These are phyloP conservation scores for Xenentodon cancila DNA, from an alignment of 2,797 vertebrate species.

Conservation along the genomic window DNA sequence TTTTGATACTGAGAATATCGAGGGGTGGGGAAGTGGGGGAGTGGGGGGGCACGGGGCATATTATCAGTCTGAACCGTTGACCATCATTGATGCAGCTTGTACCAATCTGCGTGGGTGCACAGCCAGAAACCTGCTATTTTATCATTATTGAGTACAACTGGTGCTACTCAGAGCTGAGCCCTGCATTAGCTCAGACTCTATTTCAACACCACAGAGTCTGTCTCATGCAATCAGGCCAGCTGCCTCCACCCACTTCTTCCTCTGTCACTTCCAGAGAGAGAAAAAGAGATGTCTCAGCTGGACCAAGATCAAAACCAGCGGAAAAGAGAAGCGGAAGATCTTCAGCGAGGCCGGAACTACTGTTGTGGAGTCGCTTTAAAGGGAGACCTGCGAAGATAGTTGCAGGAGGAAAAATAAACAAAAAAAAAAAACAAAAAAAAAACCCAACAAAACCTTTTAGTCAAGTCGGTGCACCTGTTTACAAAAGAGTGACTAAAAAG, in stretches of 20 bases:
- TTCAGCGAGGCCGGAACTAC: conserved; percentile 25
- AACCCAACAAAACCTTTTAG: not conserved
- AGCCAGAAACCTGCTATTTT: conserved; percentile 52
- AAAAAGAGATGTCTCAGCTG: conserved; percentile 61
- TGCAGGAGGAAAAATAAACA: not conserved
- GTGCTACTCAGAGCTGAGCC: conserved; percentile 46
- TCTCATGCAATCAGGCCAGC: conserved; percentile 37
- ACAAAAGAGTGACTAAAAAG: not conserved
- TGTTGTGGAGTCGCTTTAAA: conserved; percentile 60
- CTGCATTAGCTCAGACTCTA: conserved; percentile 69
- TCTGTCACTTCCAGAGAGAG: conserved; percentile 68
- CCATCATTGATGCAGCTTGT: conserved; percentile 36
- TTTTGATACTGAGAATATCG: conserved; percentile 20
- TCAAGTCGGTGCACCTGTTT: conserved; percentile 3
- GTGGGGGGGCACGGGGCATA: conserved; percentile 20
- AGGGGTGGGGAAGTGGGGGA: conserved; percentile 48
- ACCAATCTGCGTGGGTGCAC: conserved; percentile 57
- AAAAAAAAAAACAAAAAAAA: no score
- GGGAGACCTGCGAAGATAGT: conserved; percentile 45
- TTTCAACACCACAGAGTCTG: conserved; percentile 70
- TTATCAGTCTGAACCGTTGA: conserved; percentile 44
- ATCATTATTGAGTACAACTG: conserved; percentile 54
- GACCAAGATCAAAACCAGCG: conserved; percentile 65
- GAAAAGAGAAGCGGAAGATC: conserved; percentile 52
- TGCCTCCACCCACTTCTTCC: conserved; percentile 51